Conservation (phyloP, 2,888 invertebrate species). For the Cephus spinipes region DNA sequence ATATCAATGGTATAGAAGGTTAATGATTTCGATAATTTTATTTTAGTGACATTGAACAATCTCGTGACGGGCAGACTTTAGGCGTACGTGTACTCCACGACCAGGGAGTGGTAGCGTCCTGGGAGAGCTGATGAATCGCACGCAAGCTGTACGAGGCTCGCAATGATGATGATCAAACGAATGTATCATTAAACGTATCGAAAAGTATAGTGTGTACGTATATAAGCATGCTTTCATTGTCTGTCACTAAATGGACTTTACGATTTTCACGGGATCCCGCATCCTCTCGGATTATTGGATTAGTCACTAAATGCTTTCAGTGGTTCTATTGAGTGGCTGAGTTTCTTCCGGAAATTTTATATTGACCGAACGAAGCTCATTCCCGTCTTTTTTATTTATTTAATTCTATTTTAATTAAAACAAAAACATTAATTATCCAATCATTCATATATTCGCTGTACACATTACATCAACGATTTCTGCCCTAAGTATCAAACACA, state of each 20-base stretch:
- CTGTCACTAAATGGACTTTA: background rate
- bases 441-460: background rate
- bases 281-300: slow-evolving; percentile 35
- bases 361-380: background rate
- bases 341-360: background rate
- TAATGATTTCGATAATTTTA: background rate
- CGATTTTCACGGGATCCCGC: slow-evolving; percentile 1
- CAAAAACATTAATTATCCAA: background rate
- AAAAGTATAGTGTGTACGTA: background rate
- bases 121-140: slow-evolving; percentile 33
- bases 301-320: slow-evolving; percentile 14
- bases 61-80: background rate
- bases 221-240: background rate
- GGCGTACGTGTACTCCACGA: background rate
- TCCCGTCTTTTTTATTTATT: too few species aligned
- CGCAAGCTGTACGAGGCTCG: slow-evolving; percentile 20
- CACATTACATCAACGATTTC: background rate
- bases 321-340: background rate
- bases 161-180: slow-evolving; percentile 11
- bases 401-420: background rate
- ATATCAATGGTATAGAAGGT: background rate
- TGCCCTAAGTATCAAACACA: background rate
- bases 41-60: background rate
- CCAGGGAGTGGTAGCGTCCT: slow-evolving; percentile 30
- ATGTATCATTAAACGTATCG: background rate